These are phyloP conservation scores for Amphipoea lucens DNA, from an alignment of 2,888 invertebrate genomes.

Conservation along the genomic window DNA sequence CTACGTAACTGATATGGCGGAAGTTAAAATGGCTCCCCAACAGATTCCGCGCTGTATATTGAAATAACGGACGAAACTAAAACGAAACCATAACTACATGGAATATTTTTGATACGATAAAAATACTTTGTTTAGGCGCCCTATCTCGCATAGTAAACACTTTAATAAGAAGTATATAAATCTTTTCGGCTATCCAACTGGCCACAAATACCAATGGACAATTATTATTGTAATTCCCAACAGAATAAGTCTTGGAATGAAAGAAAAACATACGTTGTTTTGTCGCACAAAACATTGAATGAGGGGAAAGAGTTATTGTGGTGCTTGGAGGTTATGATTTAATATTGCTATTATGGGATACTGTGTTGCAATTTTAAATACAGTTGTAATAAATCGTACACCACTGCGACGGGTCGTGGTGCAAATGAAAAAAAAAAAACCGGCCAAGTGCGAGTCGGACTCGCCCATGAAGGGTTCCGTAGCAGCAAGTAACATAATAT, in stretches of 20 bases:
- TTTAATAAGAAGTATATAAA: not conserved
- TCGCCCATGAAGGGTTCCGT: too few relatives aligned
- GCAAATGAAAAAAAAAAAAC: slow-evolving; percentile 63
- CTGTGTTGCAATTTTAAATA: slow-evolving; percentile 58
- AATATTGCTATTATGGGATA: slow-evolving; percentile 33
- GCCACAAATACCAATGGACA: slow-evolving; percentile 19
- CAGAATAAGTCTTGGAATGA: slow-evolving; percentile 28
- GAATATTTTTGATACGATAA: slow-evolving; percentile 39
- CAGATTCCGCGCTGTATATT: slow-evolving; percentile 64
- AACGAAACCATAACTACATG: slow-evolving; percentile 24
- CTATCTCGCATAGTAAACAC: slow-evolving; percentile 32
- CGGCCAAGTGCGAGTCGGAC: too few relatives aligned
- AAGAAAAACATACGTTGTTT: slow-evolving; percentile 44
- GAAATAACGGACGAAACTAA: slow-evolving; percentile 54
- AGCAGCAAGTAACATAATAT: too few relatives aligned
- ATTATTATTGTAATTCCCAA: slow-evolving; percentile 43
- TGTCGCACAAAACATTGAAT: slow-evolving; percentile 30
- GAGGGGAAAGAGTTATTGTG: slow-evolving; percentile 38
- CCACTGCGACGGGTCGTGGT: slow-evolving; percentile 38
- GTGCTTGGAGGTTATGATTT: slow-evolving; percentile 39
- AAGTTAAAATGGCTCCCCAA: slow-evolving; percentile 71
- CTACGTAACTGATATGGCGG: slow-evolving; percentile 75
- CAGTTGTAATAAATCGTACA: slow-evolving; percentile 51
- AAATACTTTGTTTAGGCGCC: slow-evolving; percentile 31
- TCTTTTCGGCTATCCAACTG: slow-evolving; percentile 25